phyloP scores from a whole-genome alignment of 2,113 vertebrate genomes.

The Copsychus sechellarum region DNA sequence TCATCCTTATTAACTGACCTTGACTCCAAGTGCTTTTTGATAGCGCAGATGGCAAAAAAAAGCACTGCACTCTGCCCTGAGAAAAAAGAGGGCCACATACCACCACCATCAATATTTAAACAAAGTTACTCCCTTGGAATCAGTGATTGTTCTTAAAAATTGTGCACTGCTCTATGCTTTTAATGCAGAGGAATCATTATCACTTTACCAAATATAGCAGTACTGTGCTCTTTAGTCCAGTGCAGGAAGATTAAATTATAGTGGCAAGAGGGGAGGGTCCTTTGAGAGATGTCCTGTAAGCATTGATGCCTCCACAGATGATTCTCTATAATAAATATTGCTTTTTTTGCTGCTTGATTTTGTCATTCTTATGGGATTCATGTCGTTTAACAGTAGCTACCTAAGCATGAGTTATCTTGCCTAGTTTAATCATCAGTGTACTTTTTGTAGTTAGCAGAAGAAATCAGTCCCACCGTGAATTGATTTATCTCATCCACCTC shows the following conservation, averaged over 20 bases:
- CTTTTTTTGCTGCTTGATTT: background rate
- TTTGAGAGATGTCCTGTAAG: background rate
- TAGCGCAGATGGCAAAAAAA: background rate
- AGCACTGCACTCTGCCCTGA: background rate
- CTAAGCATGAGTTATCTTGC: background rate
- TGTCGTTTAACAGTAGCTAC: background rate
- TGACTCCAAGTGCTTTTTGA: background rate
- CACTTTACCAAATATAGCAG: background rate
- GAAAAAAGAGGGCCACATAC: background rate
- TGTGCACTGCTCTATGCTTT: background rate
- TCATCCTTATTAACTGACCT: background rate
- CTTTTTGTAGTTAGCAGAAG: conserved; percentile 3
- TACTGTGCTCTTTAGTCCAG: background rate
- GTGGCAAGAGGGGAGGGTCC: background rate
- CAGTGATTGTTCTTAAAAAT: background rate
- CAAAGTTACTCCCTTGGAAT: background rate
- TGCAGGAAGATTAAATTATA: background rate
- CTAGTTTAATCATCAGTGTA: background rate
- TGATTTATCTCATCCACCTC: conserved; percentile 33
- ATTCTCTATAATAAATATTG: background rate
- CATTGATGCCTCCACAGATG: background rate
- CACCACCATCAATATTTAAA: conserved; percentile 5
- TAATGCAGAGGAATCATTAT: background rate
- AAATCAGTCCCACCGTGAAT: background rate
- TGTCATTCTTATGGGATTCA: background rate